A percentile compares a stretch with the other conserved stretches of the same genome.
Conservation (phyloP, 2,797 vertebrate species). For the Echiichthys vipera region DNA sequence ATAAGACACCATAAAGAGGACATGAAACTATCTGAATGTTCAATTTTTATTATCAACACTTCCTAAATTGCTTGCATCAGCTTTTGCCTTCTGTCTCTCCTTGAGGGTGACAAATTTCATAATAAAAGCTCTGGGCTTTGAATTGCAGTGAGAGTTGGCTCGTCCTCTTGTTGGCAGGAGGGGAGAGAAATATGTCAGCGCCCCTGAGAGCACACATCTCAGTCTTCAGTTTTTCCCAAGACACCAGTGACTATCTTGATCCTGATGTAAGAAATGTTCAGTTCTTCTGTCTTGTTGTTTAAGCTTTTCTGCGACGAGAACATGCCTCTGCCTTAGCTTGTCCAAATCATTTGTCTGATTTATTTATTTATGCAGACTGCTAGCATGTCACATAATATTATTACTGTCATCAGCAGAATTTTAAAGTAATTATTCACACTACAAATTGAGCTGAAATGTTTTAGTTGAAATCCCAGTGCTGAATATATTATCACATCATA, state of each 20-base stretch:
- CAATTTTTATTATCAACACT: slow-evolving; percentile 20
- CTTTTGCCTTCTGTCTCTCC: slow-evolving; percentile 29
- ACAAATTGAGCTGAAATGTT: slow-evolving; percentile 44
- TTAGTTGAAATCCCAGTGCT: slow-evolving; percentile 35
- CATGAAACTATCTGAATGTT: slow-evolving; percentile 27
- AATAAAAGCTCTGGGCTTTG: slow-evolving; percentile 33
- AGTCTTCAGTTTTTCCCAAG: slow-evolving; percentile 41
- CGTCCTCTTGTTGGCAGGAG: slow-evolving; percentile 40
- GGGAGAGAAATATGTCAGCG: slow-evolving; percentile 65
- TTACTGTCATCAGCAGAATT: slow-evolving; percentile 63
- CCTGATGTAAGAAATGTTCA: slow-evolving; percentile 40
- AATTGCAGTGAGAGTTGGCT: slow-evolving; percentile 40
- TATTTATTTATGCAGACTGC: slow-evolving; percentile 35
- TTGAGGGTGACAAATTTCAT: slow-evolving; percentile 37
- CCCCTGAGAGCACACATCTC: slow-evolving; percentile 53
- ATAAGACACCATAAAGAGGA: slow-evolving; percentile 35
- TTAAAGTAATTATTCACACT: slow-evolving; percentile 62
- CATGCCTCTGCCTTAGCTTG: slow-evolving; percentile 12
- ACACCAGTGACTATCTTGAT: slow-evolving; percentile 49
- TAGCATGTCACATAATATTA: slow-evolving; percentile 41
- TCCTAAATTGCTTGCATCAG: slow-evolving; percentile 47
- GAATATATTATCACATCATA: slow-evolving; percentile 31
- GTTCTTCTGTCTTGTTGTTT: slow-evolving; percentile 10
- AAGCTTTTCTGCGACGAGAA: slow-evolving; percentile 14
- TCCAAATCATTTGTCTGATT: slow-evolving; percentile 27